These are phyloP conservation scores for Crypturellus undulatus DNA, from an alignment of 2,113 vertebrate genomes.

Conservation along the genomic window DNA sequence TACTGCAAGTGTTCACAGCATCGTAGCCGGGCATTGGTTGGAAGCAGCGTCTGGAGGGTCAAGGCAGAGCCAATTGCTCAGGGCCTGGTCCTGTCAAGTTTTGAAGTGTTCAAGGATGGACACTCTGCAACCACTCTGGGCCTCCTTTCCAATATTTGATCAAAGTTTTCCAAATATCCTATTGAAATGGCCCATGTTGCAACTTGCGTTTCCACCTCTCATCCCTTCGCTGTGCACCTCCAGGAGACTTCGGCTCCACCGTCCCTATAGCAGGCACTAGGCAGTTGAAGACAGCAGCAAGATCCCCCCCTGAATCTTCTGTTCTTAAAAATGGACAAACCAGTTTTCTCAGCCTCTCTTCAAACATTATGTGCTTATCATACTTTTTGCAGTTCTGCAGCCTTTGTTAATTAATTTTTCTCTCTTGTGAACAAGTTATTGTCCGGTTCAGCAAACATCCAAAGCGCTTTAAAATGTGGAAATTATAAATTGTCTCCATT, in stretches of 20 bases:
- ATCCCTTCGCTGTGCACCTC: not conserved
- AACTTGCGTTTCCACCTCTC: not conserved
- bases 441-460: not conserved
- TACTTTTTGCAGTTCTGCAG: not conserved
- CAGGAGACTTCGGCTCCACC: not conserved
- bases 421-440: not conserved
- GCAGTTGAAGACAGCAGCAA: not conserved
- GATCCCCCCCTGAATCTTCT: not conserved
- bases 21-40: not conserved
- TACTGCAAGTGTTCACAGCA: not conserved
- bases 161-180: not conserved
- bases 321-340: not conserved
- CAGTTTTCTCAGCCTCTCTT: not conserved
- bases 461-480: not conserved
- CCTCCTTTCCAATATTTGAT: not conserved
- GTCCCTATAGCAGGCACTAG: not conserved
- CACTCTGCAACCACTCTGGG: not conserved
- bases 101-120: not conserved
- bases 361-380: not conserved
- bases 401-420: not conserved
- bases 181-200: not conserved
- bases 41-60: not conserved
- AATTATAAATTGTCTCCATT: not conserved
- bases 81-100: not conserved
- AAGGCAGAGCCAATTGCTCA: not conserved